phyloP scores from a whole-genome alignment of 2,113 vertebrate species.

The Psophia crepitans region DNA sequence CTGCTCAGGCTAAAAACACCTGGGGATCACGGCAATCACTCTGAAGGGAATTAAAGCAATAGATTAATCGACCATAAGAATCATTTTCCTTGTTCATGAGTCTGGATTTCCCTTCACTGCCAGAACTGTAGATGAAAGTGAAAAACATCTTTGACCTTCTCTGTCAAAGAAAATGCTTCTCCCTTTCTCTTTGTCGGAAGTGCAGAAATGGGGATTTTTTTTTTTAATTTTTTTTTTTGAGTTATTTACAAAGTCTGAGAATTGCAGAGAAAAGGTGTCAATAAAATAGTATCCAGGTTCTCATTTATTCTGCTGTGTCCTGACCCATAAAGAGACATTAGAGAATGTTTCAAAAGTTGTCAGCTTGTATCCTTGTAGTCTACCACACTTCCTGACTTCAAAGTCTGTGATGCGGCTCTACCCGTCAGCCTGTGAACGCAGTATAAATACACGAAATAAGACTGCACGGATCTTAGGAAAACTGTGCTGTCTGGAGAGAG shows the following conservation, averaged over 20 bases:
- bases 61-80: slow-evolving; percentile 44
- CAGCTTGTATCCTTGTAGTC: slow-evolving; percentile 19
- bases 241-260: slow-evolving; percentile 30
- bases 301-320: slow-evolving; percentile 7
- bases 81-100: slow-evolving; percentile 20
- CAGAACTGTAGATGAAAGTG: slow-evolving; percentile 18
- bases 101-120: slow-evolving; percentile 42
- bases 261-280: slow-evolving; percentile 24
- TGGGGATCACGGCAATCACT: slow-evolving; percentile 31
- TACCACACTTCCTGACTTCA: slow-evolving; percentile 38
- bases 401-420: not conserved
- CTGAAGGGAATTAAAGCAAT: slow-evolving; percentile 27
- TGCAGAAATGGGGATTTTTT: not conserved
- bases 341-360: slow-evolving; percentile 40
- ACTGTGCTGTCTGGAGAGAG: not conserved
- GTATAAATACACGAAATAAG: not conserved
- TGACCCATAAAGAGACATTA: slow-evolving; percentile 27
- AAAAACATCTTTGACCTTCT: slow-evolving; percentile 50
- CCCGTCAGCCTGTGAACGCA: not conserved
- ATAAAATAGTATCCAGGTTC: not conserved
- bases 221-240: not conserved
- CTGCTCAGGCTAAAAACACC: not conserved
- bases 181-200: not conserved
- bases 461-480: not conserved
- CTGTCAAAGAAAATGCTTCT: slow-evolving; percentile 37